Evolutionary conservation across 2,113 vertebrate species (phyloP), one percentile per base, ranked within the genome.

Genomic region (Sapayoa aenigma): DNA sequence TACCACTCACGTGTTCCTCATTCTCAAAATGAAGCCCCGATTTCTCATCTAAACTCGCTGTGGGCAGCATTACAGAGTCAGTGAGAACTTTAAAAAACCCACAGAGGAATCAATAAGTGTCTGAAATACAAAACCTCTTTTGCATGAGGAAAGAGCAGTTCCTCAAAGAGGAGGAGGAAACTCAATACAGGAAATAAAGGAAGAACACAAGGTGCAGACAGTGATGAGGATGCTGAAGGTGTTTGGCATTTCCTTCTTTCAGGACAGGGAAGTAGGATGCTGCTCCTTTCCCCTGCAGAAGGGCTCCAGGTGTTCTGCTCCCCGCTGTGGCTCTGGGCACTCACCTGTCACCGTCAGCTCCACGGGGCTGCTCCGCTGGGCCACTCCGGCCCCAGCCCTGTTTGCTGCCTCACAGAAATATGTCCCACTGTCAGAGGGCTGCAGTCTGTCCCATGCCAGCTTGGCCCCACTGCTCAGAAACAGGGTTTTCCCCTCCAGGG

Each of bases 351-450:
- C 91, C 0, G 3, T 30, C 33, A 95, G 91, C 82, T 59, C 50
- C 6, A 96, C 78, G 0, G 47, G 3, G 2, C 97, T 46, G 12
- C 97, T 98, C 66, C 6, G 63, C 72, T 93, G 91, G 35, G 0
- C 62, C 1, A 58, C 52, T 5, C 89, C 7, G 3, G 52, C 53
- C 9, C 87, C 87, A 2, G 39, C 89, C 11, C 46, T 60, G 83
- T 96, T 97, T 4, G 91, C 25, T 0, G 87, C 97, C 58, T 91
- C 74, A 14, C 97, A 98, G 96, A 92, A 98, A 62, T 97, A 98
- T 5, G 8, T 67, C 1, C 97, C 97, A 0, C 82, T 39, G 47
- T 98, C 82, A 0, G 88, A 89, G 66, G 55, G 47, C 63, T 6
- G 47, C 68, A 96, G 82, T 41, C 66, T 20, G 68, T 63, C 81